Evolutionary conservation across 2,888 invertebrate species (phyloP), one percentile per base, ranked within the genome.

Genomic region (Lasioglossum zephyrum): DNA sequence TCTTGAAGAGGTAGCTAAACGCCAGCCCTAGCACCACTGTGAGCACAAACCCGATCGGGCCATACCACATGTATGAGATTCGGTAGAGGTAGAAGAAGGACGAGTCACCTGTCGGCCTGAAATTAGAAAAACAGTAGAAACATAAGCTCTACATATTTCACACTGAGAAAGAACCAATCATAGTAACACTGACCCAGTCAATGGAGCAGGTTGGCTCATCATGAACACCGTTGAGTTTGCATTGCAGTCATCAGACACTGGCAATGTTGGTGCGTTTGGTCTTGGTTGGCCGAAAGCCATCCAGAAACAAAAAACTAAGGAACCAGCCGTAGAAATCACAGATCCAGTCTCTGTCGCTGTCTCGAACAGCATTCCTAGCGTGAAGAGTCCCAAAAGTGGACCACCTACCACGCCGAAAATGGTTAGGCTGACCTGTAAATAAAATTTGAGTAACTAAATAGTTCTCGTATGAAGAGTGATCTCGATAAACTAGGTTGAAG

Each of bases 401-500:
- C 98, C 98, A 0, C 98, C 98, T 4, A 98, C 97, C 0, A 98
- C 97, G 1, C 98, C 98, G 92, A 98, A 98, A 88, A 98, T 97
- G 0, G 98, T 98, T 13, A 98, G 95, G 0, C 98, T 97, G 0
- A 98, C 97, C 93, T 93, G 73, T 6, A 39, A 84, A 26, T 0
- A 63, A 4, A 36, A 8, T 63, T n/a, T n/a, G 63, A 44, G 1
- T 4, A 73, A 72, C 6, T 6, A n/a, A 60, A 26, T 60, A 26
- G 1, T 60, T 9, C n/a, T 63, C 31, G 2, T 31, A 16, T 16
- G 5, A 0, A 63, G 16, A 22, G 2, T 9, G 1, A 39, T 5
- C 13, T 9, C n/a, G 3, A 75, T 36, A 8, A 36, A 31, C 6
- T 31, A 18, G 6, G 6, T 16, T 16, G 22, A 70, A 39, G 41